Evolutionary conservation across 92 coral and sea anemone species (phyloP).

Genomic region (Palythoa grandis): DNA sequence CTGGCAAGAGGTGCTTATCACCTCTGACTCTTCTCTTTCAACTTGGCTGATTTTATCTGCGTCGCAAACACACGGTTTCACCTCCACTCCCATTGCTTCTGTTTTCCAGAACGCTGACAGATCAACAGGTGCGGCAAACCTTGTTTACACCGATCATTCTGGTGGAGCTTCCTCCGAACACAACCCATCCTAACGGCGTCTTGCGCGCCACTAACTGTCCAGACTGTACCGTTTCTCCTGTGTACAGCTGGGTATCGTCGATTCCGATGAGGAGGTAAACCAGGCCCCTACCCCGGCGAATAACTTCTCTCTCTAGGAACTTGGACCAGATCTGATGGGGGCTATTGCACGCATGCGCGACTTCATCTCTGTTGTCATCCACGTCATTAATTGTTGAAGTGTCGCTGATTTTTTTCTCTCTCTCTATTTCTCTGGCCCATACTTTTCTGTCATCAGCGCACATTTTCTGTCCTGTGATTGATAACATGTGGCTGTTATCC

Average conservation of each 20-base stretch:
- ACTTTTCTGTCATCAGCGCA: constrained; percentile 41
- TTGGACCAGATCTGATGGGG: too few species aligned
- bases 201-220: constrained; percentile 54
- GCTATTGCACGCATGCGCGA: too few species aligned
- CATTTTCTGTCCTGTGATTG: constrained; percentile 43
- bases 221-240: constrained; percentile 51
- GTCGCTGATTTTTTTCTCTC: constrained; percentile 28
- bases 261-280: constrained; percentile 45
- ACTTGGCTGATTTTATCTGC: too few species aligned
- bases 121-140: constrained; percentile 48
- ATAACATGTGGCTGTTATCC: too few species aligned
- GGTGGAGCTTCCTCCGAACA: constrained; percentile 32
- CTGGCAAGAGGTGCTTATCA: constrained; percentile 38
- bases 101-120: constrained; percentile 61
- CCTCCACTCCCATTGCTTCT: too few species aligned
- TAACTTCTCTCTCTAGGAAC: constrained; percentile 13
- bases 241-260: constrained; percentile 57
- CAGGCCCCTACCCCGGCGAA: constrained; percentile 45
- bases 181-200: constrained; percentile 51
- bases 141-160: too few species aligned
- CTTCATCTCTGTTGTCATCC: too few species aligned
- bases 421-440: constrained; percentile 32
- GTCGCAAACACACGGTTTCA: too few species aligned
- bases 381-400: constrained; percentile 22
- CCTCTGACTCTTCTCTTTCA: too few species aligned